Evolutionary conservation across 2,888 invertebrate genomes (phyloP).

Genomic region (Leucophora obtusa): DNA sequence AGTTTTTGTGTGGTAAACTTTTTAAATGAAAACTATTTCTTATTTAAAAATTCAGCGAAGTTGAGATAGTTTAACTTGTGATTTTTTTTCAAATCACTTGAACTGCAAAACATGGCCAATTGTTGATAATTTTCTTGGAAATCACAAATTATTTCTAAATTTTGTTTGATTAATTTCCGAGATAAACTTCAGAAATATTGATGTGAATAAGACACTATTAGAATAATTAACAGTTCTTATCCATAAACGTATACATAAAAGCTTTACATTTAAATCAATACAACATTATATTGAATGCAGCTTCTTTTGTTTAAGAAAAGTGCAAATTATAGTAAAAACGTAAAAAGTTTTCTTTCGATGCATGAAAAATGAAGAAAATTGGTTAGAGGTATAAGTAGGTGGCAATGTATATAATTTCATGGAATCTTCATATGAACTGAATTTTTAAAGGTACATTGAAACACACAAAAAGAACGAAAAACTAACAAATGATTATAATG

Average conservation of each 20-base stretch:
- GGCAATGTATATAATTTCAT: constrained; percentile 18
- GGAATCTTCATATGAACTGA: constrained; percentile 55
- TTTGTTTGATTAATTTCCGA: no score
- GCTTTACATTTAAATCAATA: constrained; percentile 15
- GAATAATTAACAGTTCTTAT: no score
- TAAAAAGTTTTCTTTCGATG: background rate
- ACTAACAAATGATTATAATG: constrained; percentile 5
- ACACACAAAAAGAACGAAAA: constrained; percentile 32
- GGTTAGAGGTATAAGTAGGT: constrained; percentile 5
- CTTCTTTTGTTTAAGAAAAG: background rate
- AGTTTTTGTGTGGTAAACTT: no score
- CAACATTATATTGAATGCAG: constrained; percentile 9
- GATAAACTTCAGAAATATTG: no score
- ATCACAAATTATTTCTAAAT: no score
- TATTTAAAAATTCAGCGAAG: no score
- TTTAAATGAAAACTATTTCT: no score
- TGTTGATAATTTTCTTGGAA: no score
- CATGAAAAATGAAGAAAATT: background rate
- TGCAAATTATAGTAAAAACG: background rate
- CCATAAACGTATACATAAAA: background rate
- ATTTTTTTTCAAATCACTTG: no score
- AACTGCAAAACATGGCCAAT: no score
- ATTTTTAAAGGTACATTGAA: background rate
- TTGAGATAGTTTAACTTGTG: no score
- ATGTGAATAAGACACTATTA: no score